These are phyloP conservation scores for Neodontobutis hainanensis DNA, from an alignment of 2,113 vertebrate species.

Conservation along the genomic window DNA sequence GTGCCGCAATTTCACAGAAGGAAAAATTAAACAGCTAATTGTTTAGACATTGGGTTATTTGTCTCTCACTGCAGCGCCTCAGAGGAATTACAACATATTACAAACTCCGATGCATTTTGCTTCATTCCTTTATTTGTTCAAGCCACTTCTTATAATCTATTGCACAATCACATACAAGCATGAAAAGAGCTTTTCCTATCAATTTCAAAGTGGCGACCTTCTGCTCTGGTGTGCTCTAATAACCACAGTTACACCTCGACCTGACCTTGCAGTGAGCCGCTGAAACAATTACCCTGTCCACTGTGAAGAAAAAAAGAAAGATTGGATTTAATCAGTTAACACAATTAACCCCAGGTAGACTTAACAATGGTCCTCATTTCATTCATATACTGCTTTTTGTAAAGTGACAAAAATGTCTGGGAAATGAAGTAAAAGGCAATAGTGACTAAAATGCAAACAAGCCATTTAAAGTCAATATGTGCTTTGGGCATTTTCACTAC, in stretches of 20 bases:
- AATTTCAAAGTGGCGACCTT: background rate
- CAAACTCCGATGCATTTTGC: constrained; percentile 9
- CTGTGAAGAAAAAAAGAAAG: background rate
- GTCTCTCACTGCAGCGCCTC: constrained; percentile 45
- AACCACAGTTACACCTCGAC: background rate
- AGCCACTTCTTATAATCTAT: background rate
- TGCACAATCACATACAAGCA: background rate
- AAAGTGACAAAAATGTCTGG: background rate
- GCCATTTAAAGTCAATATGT: background rate
- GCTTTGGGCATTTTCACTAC: background rate
- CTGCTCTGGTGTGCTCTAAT: background rate
- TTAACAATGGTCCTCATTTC: background rate
- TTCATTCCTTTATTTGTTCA: constrained; percentile 3
- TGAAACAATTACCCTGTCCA: constrained; percentile 6
- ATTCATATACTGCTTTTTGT: background rate
- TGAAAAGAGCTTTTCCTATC: background rate
- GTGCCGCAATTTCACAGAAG: constrained; percentile 16
- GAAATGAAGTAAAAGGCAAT: background rate
- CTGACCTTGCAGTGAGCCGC: background rate
- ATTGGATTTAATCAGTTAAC: constrained; percentile 1
- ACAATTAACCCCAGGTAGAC: background rate
- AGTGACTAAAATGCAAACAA: background rate
- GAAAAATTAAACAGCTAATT: constrained; percentile 69
- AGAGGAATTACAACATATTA: constrained; percentile 45
- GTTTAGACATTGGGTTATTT: constrained; percentile 46